Conservation (phyloP, 2,113 vertebrate species). For the Leucopternis melanops region DNA sequence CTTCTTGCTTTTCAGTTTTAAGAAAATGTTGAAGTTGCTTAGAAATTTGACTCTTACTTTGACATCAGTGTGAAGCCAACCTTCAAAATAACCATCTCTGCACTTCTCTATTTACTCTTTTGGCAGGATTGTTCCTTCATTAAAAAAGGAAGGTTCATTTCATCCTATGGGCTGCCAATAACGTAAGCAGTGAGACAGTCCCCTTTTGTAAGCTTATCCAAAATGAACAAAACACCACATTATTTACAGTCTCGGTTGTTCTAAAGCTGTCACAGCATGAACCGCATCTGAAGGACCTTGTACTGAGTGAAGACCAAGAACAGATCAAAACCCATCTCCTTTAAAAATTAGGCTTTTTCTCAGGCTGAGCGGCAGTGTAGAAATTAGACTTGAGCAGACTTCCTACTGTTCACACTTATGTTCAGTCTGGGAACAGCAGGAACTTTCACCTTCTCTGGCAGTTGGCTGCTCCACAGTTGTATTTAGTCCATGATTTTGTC, state of each 20-base stretch:
- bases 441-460: background rate
- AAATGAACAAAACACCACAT: background rate
- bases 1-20: background rate
- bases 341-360: background rate
- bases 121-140: background rate
- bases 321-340: background rate
- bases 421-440: constrained; percentile 51
- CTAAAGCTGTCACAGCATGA: background rate
- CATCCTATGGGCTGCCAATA: background rate
- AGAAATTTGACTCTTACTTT: background rate
- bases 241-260: background rate
- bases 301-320: background rate
- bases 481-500: background rate
- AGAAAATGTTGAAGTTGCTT: background rate
- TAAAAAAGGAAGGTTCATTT: background rate
- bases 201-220: background rate
- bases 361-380: background rate
- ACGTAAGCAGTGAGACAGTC: background rate
- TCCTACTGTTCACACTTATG: constrained; percentile 41
- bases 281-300: background rate
- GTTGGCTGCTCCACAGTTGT: background rate
- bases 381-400: constrained; percentile 5
- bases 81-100: background rate
- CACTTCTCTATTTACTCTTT: background rate
- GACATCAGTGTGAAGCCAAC: background rate